phyloP scores from a whole-genome alignment of 2,888 invertebrate species.

The Drosophila paramelanica region DNA sequence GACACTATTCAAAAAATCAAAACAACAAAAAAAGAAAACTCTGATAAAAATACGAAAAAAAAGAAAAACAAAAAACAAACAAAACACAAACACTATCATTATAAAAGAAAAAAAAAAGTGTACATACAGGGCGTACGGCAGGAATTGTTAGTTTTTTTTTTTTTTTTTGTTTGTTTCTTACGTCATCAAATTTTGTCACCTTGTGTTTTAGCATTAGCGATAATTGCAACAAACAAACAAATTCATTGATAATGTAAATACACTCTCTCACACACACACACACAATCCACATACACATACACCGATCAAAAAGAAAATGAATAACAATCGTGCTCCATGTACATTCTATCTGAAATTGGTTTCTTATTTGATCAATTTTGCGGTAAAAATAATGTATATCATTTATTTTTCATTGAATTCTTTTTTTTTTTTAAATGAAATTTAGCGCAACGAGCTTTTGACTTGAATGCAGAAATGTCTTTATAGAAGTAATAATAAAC shows the following conservation, averaged over 20 bases:
- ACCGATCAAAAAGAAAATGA: conserved; percentile 30
- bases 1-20: conserved; percentile 35
- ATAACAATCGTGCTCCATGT: conserved; percentile 42
- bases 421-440: conserved; percentile 31
- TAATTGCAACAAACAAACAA: conserved; percentile 39
- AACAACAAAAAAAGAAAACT: background rate
- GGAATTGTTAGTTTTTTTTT: conserved; percentile 17
- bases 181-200: conserved; percentile 30
- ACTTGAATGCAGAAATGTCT: conserved; percentile 44
- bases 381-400: conserved; percentile 20
- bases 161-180: conserved; percentile 14
- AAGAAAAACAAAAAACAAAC: conserved; percentile 8
- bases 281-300: conserved; percentile 9
- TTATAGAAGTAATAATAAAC: conserved; percentile 33
- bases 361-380: conserved; percentile 4
- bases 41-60: conserved; percentile 1
- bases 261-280: conserved; percentile 25
- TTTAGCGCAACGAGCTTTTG: conserved; percentile 36
- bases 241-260: conserved; percentile 59
- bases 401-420: conserved; percentile 8
- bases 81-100: conserved; percentile 18
- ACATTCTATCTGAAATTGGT: conserved; percentile 23
- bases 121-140: conserved; percentile 49
- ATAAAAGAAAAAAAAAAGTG: conserved; percentile 26
- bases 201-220: conserved; percentile 45